Conservation (phyloP, 2,797 vertebrate species). For the Anguilla marmorata region DNA sequence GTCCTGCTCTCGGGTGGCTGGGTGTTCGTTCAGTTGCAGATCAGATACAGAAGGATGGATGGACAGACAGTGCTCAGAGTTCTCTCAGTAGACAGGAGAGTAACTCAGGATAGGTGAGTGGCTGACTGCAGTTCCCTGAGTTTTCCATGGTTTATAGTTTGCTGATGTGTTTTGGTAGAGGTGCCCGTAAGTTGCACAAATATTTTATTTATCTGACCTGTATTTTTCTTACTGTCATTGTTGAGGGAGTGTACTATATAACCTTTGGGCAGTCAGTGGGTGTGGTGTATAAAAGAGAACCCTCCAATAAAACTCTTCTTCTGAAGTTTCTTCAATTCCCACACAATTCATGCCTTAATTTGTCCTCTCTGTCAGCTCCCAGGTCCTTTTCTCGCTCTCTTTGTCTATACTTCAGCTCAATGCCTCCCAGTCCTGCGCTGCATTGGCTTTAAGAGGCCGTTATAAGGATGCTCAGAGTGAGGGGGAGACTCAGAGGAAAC, state of each 20-base stretch:
- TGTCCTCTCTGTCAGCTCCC: conserved; percentile 49
- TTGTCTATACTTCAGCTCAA: conserved; percentile 70
- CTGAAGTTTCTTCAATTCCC: neutral
- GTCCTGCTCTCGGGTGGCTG: conserved; percentile 45
- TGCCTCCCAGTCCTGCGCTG: conserved; percentile 68
- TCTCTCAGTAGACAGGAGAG: conserved; percentile 55
- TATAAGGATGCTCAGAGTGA: conserved; percentile 64
- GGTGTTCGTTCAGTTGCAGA: conserved; percentile 68
- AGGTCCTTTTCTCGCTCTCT: conserved; percentile 64
- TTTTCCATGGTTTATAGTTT: neutral
- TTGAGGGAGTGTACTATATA: neutral
- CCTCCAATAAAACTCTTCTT: neutral
- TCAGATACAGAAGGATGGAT: conserved; percentile 59
- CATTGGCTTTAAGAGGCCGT: conserved; percentile 71
- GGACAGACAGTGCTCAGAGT: conserved; percentile 64
- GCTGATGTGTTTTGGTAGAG: neutral
- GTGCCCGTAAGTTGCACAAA: neutral
- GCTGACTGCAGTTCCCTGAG: neutral
- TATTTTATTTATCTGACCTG: neutral
- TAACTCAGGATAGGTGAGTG: conserved; percentile 66
- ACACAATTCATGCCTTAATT: neutral
- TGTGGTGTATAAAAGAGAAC: neutral
- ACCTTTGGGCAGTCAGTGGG: neutral
- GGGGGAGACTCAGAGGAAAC: conserved; percentile 61
- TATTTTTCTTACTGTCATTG: conserved; percentile 3